These are phyloP conservation scores for Dolomedes plantarius DNA, from an alignment of 2,888 invertebrate species.

Conservation along the genomic window DNA sequence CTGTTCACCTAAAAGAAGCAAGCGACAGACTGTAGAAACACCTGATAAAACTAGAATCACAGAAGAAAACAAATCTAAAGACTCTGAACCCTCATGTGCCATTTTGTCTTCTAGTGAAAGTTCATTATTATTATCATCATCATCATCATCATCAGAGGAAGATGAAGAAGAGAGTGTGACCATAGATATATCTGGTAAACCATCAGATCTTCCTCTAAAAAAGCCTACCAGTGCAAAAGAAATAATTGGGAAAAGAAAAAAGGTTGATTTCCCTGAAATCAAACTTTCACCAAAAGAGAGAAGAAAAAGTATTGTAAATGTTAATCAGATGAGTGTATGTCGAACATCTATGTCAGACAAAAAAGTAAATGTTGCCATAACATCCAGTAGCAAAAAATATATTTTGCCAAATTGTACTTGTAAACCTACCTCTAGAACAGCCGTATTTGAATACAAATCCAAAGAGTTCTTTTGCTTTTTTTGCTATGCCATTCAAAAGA, in stretches of 20 bases:
- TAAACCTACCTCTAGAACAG: slow-evolving; percentile 34
- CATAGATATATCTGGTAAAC: not conserved
- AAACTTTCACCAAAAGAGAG: not conserved
- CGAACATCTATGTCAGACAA: no score
- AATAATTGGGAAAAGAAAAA: not conserved
- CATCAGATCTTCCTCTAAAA: not conserved
- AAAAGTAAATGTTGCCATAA: no score
- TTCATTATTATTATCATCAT: not conserved
- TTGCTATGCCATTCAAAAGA: not conserved
- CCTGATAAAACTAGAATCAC: not conserved
- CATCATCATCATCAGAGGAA: not conserved
- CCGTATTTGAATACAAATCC: not conserved
- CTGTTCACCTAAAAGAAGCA: not conserved
- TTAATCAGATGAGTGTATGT: no score
- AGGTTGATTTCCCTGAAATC: not conserved
- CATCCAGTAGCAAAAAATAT: not conserved
- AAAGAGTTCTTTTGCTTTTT: slow-evolving; percentile 30
- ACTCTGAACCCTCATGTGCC: not conserved
- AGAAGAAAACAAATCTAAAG: not conserved
- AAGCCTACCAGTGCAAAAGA: not conserved
- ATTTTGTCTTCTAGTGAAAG: not conserved
- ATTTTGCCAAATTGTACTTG: slow-evolving; percentile 33
- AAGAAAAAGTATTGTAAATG: no score
- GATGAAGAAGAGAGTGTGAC: no score
- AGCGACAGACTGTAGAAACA: not conserved